Percentiles rank a stretch among this genome's conserved stretches.
phyloP scores from a whole-genome alignment of 2,113 vertebrate species.

The Phalacrocorax pelagicus region DNA sequence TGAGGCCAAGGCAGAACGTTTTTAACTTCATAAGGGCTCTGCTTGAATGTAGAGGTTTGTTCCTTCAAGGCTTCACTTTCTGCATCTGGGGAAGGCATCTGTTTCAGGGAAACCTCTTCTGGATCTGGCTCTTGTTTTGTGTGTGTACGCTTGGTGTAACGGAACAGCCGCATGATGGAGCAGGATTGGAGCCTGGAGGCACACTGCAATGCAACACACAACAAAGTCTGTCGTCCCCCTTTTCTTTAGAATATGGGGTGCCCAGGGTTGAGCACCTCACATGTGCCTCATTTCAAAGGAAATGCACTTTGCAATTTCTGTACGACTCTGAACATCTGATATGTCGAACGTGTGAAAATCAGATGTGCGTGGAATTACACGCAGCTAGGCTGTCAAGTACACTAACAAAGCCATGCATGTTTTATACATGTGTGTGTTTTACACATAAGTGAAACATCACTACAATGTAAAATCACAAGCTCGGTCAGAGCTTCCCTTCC shows the following conservation, averaged over 20 bases:
- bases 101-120: neutral
- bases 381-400: neutral
- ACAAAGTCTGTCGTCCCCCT: too few species aligned
- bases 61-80: neutral
- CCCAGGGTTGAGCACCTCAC: neutral
- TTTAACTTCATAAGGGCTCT: neutral
- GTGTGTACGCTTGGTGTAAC: rapidly evolving
- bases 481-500: neutral
- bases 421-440: rapidly evolving
- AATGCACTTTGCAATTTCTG: neutral
- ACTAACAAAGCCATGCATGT: rapidly evolving
- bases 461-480: neutral
- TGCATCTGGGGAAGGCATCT: neutral
- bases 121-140: neutral
- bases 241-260: too few species aligned
- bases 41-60: neutral
- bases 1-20: neutral
- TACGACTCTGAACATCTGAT: neutral
- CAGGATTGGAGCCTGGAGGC: neutral
- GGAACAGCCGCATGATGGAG: neutral
- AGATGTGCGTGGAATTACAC: neutral
- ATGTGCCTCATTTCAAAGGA: neutral
- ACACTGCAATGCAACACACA: neutral
- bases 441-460: neutral
- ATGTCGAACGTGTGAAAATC: neutral